These are phyloP conservation scores for Athalia rosae DNA, from an alignment of 2,888 invertebrate species.

Conservation along the genomic window DNA sequence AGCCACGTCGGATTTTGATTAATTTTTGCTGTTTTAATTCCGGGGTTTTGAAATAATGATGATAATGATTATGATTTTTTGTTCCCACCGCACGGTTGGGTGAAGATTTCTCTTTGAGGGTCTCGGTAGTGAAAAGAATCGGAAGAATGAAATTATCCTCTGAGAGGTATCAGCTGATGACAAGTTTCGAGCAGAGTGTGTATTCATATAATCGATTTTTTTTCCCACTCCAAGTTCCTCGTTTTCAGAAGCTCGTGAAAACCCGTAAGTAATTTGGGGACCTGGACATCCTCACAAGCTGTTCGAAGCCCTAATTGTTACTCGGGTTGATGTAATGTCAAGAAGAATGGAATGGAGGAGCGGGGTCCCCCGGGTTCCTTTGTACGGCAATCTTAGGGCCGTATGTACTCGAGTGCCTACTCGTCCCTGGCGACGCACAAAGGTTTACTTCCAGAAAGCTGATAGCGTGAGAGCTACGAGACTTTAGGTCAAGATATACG, in stretches of 20 bases:
- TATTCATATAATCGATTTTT: no score
- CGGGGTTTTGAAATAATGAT: no score
- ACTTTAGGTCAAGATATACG: slow-evolving; percentile 27
- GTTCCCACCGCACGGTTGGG: no score
- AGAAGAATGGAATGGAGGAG: slow-evolving; percentile 32
- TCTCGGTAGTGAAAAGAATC: no score
- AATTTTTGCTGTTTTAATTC: no score
- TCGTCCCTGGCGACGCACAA: slow-evolving; percentile 3
- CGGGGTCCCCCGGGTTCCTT: slow-evolving; percentile 8
- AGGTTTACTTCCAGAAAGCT: slow-evolving; percentile 29
- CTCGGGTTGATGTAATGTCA: slow-evolving; percentile 15
- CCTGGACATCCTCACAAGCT: slow-evolving; percentile 21
- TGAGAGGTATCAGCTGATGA: no score
- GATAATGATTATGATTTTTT: no score
- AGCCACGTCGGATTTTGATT: no score
- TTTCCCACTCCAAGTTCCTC: no score
- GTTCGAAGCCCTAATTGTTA: slow-evolving; percentile 17
- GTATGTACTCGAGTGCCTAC: slow-evolving; percentile 30
- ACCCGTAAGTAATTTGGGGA: not conserved
- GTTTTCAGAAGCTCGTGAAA: not conserved
- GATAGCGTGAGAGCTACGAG: slow-evolving; percentile 8
- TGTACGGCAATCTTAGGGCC: slow-evolving; percentile 15
- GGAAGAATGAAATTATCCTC: no score
- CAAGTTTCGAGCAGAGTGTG: no score
- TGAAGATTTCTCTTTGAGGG: no score